These are phyloP conservation scores for Procavia capensis DNA, from an alignment of 2,113 vertebrate genomes.

Conservation along the genomic window DNA sequence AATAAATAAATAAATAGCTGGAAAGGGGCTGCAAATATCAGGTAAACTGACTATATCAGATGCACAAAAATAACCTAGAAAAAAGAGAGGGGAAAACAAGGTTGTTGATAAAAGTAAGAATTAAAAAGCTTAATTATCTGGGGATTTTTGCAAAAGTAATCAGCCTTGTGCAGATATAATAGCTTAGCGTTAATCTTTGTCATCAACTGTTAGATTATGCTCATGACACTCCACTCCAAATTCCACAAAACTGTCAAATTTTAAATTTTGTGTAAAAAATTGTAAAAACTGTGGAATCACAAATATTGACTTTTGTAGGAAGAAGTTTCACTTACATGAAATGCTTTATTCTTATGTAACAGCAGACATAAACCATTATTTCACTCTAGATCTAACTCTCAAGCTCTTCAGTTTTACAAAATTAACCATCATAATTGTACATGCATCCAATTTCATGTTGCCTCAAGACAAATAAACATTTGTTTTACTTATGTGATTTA, in stretches of 20 bases:
- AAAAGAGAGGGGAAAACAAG: background rate
- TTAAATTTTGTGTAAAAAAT: background rate
- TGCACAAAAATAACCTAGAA: background rate
- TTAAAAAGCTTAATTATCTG: background rate
- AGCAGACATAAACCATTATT: background rate
- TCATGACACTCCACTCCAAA: background rate
- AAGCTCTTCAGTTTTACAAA: slow-evolving; percentile 27
- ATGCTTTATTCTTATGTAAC: background rate
- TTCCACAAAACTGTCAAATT: background rate
- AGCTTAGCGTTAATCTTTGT: background rate
- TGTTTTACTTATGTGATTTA: background rate
- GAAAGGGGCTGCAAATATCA: background rate
- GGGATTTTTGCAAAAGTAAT: slow-evolving; percentile 18
- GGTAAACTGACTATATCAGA: background rate
- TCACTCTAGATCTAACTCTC: background rate
- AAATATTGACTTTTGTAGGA: background rate
- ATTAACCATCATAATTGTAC: slow-evolving; percentile 42
- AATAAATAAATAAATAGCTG: background rate
- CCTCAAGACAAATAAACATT: slow-evolving; percentile 29
- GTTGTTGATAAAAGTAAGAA: background rate
- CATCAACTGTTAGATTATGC: background rate
- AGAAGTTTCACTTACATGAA: background rate
- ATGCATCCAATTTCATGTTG: background rate
- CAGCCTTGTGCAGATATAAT: background rate
- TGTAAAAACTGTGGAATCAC: background rate